Evolutionary conservation across 2,113 vertebrate species (phyloP).

Genomic region (Phalacrocorax brasilianus): DNA sequence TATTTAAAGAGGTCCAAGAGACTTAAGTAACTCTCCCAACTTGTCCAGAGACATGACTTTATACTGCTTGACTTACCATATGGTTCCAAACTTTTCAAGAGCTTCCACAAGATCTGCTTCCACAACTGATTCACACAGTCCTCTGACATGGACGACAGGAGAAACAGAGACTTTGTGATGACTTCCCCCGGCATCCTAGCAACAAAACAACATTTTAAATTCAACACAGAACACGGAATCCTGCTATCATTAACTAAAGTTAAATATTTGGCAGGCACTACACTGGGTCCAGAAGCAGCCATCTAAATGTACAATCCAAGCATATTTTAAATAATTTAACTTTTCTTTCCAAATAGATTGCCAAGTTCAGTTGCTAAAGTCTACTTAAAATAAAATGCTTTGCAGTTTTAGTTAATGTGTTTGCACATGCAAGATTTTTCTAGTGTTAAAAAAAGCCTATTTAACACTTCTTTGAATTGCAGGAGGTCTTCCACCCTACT

Average conservation of each 20-base stretch:
- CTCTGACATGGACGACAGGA: constrained; percentile 93
- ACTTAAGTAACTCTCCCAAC: background rate
- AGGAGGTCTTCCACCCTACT: background rate
- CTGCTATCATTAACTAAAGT: background rate
- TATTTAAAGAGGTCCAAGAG: background rate
- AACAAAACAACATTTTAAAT: constrained; percentile 7
- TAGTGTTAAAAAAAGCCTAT: background rate
- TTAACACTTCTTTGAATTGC: background rate
- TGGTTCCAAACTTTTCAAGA: constrained; percentile 92
- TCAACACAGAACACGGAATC: background rate
- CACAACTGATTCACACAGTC: constrained; percentile 93
- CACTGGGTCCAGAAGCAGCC: background rate
- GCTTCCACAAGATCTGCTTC: constrained; percentile 96
- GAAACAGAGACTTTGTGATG: constrained; percentile 92
- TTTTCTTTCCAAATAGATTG: background rate
- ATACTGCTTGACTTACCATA: constrained; percentile 81
- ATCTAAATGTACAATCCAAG: background rate
- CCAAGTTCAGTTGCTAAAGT: background rate
- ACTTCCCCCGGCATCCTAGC: constrained; percentile 78
- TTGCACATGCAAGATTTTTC: background rate
- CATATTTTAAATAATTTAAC: background rate
- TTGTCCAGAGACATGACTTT: background rate
- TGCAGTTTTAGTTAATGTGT: background rate
- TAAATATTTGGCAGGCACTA: background rate
- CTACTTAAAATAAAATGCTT: background rate